Evolutionary conservation across 1,140 invertebrate genomes (phyloP), one percentile per base, ranked within the genome.

Genomic region (Drosophila bipectinata): DNA sequence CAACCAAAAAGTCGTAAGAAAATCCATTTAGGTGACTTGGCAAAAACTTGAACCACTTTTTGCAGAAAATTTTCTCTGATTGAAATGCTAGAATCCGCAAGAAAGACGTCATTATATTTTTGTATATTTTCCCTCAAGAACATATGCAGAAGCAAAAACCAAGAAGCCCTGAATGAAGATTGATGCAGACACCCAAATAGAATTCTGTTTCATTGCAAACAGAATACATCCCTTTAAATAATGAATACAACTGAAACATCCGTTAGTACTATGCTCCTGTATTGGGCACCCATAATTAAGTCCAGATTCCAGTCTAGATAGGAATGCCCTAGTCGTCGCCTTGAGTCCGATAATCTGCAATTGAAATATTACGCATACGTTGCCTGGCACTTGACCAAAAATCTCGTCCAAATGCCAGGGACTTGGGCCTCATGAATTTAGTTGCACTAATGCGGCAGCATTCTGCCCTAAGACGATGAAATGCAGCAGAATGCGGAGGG

Each of bases 401-500:
- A 59, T 54, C 41, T 18, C 18, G 37, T 39, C 39, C 14, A 47
- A 45, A 57, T 74, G 34, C 59, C 45, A 8, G 37, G 41, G 15
- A 45, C 32, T 45, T 37, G 59, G 56, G 67, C 24, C 41, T 60
- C 72, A 74, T 87, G 88, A 88, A 87, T 87, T 88, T 47, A 60
- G 67, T 55, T 39, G 69, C 74, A 32, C 21, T 68, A 66, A 64
- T 85, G 80, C 45, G 73, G 57, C 62, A 10, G 44, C 64, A 75
- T 78, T 77, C n/a, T 8, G 39, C 63, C 24, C 58, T 60, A 85
- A 77, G 61, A 69, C 75, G 79, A 87, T 82, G 72, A 79, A 82
- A 83, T 88, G 83, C 83, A 79, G 76, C 49, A 64, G 67, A 79
- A 77, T 73, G 59, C 59, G 57, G 47, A 75, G 78, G 59, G 83